phyloP scores from a whole-genome alignment of 2,888 invertebrate genomes.

The Hypselothyrea guttata region DNA sequence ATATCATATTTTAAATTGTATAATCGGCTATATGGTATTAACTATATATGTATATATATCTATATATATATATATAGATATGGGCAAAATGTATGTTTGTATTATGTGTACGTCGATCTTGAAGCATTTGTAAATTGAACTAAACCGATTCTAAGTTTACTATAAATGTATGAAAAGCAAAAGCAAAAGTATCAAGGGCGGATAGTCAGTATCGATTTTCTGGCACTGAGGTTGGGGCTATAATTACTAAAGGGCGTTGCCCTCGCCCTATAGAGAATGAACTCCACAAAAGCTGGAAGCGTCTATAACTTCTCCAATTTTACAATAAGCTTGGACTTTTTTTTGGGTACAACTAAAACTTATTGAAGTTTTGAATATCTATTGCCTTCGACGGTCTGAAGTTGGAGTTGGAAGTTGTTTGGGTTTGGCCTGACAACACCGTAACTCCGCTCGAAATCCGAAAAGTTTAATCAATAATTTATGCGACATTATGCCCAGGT shows the following conservation, averaged over 20 bases:
- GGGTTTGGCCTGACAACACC: constrained; percentile 31
- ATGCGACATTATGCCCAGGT: constrained; percentile 23
- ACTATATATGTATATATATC: constrained; percentile 7
- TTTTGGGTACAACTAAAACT: too few relatives aligned
- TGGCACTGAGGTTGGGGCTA: not conserved
- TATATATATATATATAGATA: constrained; percentile 15
- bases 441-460: not conserved
- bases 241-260: too few relatives aligned
- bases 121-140: constrained; percentile 26
- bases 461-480: constrained; percentile 50
- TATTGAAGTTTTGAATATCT: too few relatives aligned
- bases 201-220: constrained; percentile 11
- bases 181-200: too few relatives aligned
- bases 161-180: not conserved
- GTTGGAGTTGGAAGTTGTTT: not conserved
- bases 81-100: constrained; percentile 39
- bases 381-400: too few relatives aligned
- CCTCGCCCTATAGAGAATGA: too few relatives aligned
- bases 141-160: constrained; percentile 13
- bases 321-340: too few relatives aligned
- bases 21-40: not conserved
- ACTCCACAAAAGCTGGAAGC: too few relatives aligned
- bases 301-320: too few relatives aligned
- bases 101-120: constrained; percentile 37
- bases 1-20: too few relatives aligned